Base-by-base conservation (phyloP, 2,888 invertebrate genomes). In the Pandemis cinnamomeana region DNA sequence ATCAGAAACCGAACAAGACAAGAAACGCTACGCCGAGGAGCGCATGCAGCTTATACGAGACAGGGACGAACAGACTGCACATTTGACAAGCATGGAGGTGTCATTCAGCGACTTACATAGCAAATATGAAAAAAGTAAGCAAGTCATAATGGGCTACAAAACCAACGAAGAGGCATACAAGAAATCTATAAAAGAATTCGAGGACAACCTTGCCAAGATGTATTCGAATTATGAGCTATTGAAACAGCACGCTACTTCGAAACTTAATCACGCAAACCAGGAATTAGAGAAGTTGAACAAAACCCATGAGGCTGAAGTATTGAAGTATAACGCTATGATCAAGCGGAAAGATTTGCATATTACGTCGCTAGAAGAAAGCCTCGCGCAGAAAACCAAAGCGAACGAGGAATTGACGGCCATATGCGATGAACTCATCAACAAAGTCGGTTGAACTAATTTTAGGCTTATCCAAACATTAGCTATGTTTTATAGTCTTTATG, bases 341-440 rank as follows among this genome's bases (percentile, higher is more conserved):
- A 98, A 97, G 87, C 97, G 98, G 85, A 96, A 97, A 80, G 99
- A 99, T 85, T 95, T 99, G 79, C 97, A 97, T 80, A 96, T 96
- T 70, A 96, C 96, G 77, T 97, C 98, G 5, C 91, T 98, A 70
- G 96, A 97, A 83, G 97, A 97, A 83, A 96, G 97, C 67, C 94
- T 99, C 58, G 96, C 97, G 77, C 98, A 98, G 87, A 99, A 98
- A 93, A 96, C 96, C 1, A 97, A 97, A 88, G 99, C 99, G 86
- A 98, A 98, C 86, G 96, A 96, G 80, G 98, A 98, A 89, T 93
- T 99, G 81, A 96, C 98, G 67, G 96, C 97, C 82, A 97, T 99
- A 84, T 97, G 98, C 94, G 99, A 99, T 95, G 99, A 99, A 92
- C 96, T 99, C 75, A 98, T 99, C 84, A 95, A 95, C 81, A 94